Conservation (phyloP, 2,888 invertebrate genomes). For the Metalampra italica region DNA sequence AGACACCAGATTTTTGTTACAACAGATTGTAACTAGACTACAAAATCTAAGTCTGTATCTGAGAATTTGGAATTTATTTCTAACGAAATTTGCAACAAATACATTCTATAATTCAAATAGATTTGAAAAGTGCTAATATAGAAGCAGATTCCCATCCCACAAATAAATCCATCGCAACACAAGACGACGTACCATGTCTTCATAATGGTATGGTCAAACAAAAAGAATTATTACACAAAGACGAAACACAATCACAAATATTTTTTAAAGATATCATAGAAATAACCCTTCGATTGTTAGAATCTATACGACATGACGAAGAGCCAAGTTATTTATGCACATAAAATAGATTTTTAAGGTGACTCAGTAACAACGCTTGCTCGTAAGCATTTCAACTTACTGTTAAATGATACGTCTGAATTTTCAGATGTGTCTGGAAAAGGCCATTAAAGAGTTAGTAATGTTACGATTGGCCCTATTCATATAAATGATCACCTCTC, state of each 20-base stretch:
- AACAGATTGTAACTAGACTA: too few relatives aligned
- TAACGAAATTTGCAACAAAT: too few relatives aligned
- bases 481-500: too few relatives aligned
- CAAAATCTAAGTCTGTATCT: too few relatives aligned
- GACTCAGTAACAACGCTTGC: neutral
- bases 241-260: neutral
- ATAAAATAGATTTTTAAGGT: neutral
- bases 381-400: neutral
- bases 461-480: neutral
- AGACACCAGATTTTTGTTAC: too few relatives aligned
- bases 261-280: neutral
- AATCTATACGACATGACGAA: neutral
- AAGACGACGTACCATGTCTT: neutral
- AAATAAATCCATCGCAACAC: too few relatives aligned
- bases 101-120: too few relatives aligned
- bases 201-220: neutral
- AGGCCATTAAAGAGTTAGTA: neutral
- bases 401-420: neutral
- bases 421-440: neutral
- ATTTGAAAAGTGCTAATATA: too few relatives aligned
- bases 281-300: neutral
- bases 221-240: neutral
- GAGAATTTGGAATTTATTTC: too few relatives aligned
- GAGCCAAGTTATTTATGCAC: neutral
- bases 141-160: too few relatives aligned